Base-by-base conservation (phyloP, 2,888 invertebrate genomes). In the Melitaea athalia region DNA sequence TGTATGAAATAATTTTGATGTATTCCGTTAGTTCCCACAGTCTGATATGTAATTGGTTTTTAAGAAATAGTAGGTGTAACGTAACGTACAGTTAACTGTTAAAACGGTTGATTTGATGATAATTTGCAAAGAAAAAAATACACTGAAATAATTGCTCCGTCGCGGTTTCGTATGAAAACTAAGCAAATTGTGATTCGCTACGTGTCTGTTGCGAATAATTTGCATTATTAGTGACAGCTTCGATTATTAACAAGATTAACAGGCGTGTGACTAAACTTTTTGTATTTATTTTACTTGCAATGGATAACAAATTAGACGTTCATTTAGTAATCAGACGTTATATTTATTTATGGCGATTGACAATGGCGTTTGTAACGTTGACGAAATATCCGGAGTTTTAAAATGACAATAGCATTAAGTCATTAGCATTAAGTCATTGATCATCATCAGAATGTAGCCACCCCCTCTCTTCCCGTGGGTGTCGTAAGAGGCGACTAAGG, bases 181-280 rank as follows among this genome's bases (percentile, higher is more conserved):
- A 70, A 75, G 73, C 72, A 73, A 80, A 78, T 77, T 74, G 76
- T 77, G 76, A 81, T 81, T 79, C 76, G 77, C 74, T 68, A 77
- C 75, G 74, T 76, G 72, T 78, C 70, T 77, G 82, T 77, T 76
- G 82, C 77, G 79, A 73, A 76, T 78, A 78, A 81, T 80, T 76
- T 81, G 71, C 80, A 78, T 80, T 78, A 77, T 79, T 73, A 76
- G 77, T 75, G 76, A 78, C 75, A 69, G 72, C 72, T 72, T 72
- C 68, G 70, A 72, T 72, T 65, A 69, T 65, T 68, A 71, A 69
- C 69, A 60, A 63, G 59, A 45, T 43, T 69, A 71, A 77, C 76
- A 73, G 76, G 71, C 43, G 64, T 64, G 15, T 50, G 17, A n/a
- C n/a, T 49, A 14, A 24, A 14, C n/a, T 49, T 24, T 24, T 24